Base-by-base conservation (phyloP, 2,797 vertebrate genomes). In the Philypnodon macrostomus region DNA sequence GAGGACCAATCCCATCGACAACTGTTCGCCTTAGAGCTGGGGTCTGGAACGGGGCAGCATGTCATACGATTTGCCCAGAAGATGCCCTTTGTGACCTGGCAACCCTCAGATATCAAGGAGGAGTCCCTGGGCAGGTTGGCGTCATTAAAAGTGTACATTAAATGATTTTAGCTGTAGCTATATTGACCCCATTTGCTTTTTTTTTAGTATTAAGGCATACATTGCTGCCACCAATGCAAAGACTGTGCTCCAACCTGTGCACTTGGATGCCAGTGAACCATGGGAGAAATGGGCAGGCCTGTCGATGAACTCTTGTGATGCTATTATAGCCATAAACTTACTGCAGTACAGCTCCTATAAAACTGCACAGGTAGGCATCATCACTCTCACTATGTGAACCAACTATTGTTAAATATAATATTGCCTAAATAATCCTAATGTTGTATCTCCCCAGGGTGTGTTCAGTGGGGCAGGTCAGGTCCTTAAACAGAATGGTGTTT, bases 31-130 rank as follows among this genome's bases (percentile, higher is more conserved):
- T 63, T 90, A 7, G 87, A 91, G 65, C 59, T 91, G 47, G 88
- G 86, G 29, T 91, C 89, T n/a, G 88, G 89, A 24, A 88, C 86
- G 0, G 88, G 89, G 8, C 90, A 90, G 53, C 87, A 90, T 39
- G 67, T 89, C 21, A 76, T 87, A 40, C 85, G 84, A 31, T 90
- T 91, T 46, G 83, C 88, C 38, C 81, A 81, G 59, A 86, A 81
- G 63, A 67, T 90, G 39, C 76, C 85, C 15, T 86, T 84, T 21
- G 58, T 90, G 48, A 90, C 80, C 33, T 90, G 89, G 89, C 87
- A 88, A 53, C 88, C 84, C 0, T 88, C 88, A 29, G 88, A 90
- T 52, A 85, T 88, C 71, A 84, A 69, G 12, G 67, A 87, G 49
- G 83, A 87, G n/a, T 82, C 49, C 14, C 40, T 7, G 10, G 67